Evolutionary conservation across 2,888 invertebrate species (phyloP).

Genomic region (Xanthia icteritia): DNA sequence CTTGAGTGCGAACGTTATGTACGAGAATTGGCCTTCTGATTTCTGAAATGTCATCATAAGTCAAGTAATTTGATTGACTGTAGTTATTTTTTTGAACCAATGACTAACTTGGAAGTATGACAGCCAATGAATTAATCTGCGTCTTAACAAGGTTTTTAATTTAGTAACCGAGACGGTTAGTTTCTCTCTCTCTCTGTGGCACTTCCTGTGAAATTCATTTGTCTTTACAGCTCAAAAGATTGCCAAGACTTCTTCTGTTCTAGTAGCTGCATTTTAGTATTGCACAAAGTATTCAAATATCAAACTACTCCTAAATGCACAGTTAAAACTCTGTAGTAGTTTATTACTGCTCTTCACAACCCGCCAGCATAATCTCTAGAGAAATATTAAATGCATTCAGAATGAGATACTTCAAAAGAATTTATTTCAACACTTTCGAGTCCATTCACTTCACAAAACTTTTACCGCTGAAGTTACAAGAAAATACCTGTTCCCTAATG

Average conservation of each 20-base stretch:
- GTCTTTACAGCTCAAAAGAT: slow-evolving; percentile 1
- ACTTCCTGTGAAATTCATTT: not conserved
- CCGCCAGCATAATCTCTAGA: not conserved
- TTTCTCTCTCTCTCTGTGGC: too few relatives aligned
- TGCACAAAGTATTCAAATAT: not conserved
- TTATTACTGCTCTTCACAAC: not conserved
- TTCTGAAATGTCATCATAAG: too few relatives aligned
- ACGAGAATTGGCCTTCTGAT: too few relatives aligned
- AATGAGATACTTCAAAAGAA: slow-evolving; percentile 16
- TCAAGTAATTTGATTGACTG: not conserved
- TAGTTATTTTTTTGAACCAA: not conserved
- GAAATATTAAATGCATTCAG: slow-evolving; percentile 17
- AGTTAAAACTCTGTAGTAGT: not conserved
- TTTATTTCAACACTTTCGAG: slow-evolving; percentile 14
- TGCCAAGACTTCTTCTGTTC: not conserved
- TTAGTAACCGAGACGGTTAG: too few relatives aligned
- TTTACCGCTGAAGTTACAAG: slow-evolving; percentile 14
- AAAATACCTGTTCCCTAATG: slow-evolving; percentile 33
- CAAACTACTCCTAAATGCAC: not conserved
- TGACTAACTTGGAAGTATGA: not conserved
- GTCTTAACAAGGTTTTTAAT: not conserved
- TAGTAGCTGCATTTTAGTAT: not conserved
- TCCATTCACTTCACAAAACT: slow-evolving; percentile 30
- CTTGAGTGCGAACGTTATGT: too few relatives aligned
- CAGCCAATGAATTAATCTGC: not conserved